These are phyloP conservation scores for Celastrina argiolus DNA, from an alignment of 2,888 invertebrate species.

Conservation along the genomic window DNA sequence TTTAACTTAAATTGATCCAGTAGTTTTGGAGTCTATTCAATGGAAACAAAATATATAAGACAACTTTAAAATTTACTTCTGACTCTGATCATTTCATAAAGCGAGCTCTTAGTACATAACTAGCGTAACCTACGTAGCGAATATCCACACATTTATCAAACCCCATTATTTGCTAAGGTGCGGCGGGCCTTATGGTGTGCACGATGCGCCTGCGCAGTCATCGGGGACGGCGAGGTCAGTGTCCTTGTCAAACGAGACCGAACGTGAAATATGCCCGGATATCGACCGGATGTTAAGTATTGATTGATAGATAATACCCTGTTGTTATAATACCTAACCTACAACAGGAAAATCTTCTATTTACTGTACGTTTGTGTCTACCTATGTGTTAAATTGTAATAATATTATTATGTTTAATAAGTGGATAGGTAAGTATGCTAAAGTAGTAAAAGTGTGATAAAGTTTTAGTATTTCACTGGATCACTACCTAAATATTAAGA, in stretches of 20 bases:
- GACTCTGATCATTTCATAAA: neutral
- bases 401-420: too few species aligned
- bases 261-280: neutral
- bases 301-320: neutral
- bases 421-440: too few species aligned
- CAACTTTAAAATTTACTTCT: too few species aligned
- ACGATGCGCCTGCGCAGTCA: slow-evolving; percentile 2
- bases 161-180: neutral
- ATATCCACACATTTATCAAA: neutral
- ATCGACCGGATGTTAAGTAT: slow-evolving; percentile 21
- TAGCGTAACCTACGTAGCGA: neutral
- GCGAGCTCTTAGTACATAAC: neutral
- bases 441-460: too few species aligned
- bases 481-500: too few species aligned
- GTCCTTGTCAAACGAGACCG: neutral
- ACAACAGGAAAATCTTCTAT: neutral
- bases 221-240: neutral
- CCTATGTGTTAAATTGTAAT: too few species aligned
- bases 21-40: too few species aligned
- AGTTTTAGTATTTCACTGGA: too few species aligned
- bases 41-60: too few species aligned
- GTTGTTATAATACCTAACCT: neutral
- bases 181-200: neutral
- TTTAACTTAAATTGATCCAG: too few species aligned
- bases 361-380: neutral